phyloP scores from a whole-genome alignment of 2,888 invertebrate species.

The Ophioninae sp. region DNA sequence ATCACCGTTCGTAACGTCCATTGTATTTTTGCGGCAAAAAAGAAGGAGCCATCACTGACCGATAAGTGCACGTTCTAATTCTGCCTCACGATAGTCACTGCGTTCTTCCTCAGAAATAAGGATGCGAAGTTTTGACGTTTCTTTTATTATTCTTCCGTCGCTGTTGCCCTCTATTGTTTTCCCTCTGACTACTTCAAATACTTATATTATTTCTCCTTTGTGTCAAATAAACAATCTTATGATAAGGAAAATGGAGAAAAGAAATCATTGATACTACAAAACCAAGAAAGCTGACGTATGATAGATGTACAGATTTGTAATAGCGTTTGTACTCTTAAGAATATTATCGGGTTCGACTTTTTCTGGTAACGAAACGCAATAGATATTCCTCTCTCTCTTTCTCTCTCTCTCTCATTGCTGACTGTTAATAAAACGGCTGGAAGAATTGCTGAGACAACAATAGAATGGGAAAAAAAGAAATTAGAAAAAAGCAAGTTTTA shows the following conservation, averaged over 20 bases:
- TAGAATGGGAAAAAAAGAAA: slow-evolving; percentile 48
- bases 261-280: slow-evolving; percentile 40
- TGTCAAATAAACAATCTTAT: slow-evolving; percentile 34
- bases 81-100: slow-evolving; percentile 58
- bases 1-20: slow-evolving; percentile 23
- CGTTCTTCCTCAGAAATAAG: slow-evolving; percentile 51
- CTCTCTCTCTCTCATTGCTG: slow-evolving; percentile 41
- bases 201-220: slow-evolving; percentile 26
- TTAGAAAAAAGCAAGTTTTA: slow-evolving; percentile 21
- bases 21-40: slow-evolving; percentile 26
- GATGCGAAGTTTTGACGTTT: neutral
- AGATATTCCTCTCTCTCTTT: slow-evolving; percentile 30
- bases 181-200: slow-evolving; percentile 13
- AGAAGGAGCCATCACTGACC: slow-evolving; percentile 37
- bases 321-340: slow-evolving; percentile 62
- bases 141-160: slow-evolving; percentile 11
- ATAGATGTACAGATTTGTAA: slow-evolving; percentile 73
- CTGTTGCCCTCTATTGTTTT: neutral
- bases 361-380: slow-evolving; percentile 40
- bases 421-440: slow-evolving; percentile 46
- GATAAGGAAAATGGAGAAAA: slow-evolving; percentile 11
- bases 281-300: slow-evolving; percentile 65
- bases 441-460: slow-evolving; percentile 30
- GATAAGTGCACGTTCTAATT: slow-evolving; percentile 58
- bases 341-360: slow-evolving; percentile 5